A percentile compares a stretch with the other conserved stretches of the same genome.
Conservation (phyloP, 2,797 vertebrate species). For the Syndactyla subalaris region DNA sequence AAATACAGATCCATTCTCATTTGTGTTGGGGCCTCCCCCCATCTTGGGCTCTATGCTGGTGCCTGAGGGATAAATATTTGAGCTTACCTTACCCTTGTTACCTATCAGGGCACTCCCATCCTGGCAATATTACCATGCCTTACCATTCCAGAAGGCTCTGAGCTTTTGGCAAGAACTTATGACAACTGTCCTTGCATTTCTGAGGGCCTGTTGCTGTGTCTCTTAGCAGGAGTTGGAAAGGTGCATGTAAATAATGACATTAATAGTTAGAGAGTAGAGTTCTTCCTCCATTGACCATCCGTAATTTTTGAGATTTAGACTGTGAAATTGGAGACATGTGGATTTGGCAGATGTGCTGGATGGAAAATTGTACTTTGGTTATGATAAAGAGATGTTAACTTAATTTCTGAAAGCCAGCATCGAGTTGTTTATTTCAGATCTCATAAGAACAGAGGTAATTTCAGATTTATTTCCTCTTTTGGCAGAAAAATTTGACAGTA, state of each 20-base stretch:
- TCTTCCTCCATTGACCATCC: neutral
- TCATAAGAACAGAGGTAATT: neutral
- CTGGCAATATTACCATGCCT: neutral
- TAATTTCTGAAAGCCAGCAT: neutral
- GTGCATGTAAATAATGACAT: neutral
- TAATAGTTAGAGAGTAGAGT: neutral
- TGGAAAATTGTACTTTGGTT: neutral
- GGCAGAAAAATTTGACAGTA: constrained; percentile 15
- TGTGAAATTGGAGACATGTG: neutral
- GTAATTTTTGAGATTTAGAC: neutral
- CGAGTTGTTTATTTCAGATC: neutral
- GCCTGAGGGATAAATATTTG: neutral
- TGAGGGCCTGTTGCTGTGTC: neutral
- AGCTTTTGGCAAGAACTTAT: neutral
- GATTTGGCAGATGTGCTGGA: neutral
- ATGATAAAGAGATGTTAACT: constrained; percentile 8
- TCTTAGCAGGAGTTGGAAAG: neutral
- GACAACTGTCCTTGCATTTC: neutral
- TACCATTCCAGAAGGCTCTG: neutral
- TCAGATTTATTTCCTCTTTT: constrained; percentile 42
- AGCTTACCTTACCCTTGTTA: neutral
- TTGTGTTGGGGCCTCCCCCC: neutral
- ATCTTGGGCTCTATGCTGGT: neutral
- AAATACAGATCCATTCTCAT: neutral
- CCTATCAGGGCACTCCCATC: neutral